These are phyloP conservation scores for Yasuhikotakia modesta DNA, from an alignment of 2,797 vertebrate genomes.

Conservation along the genomic window DNA sequence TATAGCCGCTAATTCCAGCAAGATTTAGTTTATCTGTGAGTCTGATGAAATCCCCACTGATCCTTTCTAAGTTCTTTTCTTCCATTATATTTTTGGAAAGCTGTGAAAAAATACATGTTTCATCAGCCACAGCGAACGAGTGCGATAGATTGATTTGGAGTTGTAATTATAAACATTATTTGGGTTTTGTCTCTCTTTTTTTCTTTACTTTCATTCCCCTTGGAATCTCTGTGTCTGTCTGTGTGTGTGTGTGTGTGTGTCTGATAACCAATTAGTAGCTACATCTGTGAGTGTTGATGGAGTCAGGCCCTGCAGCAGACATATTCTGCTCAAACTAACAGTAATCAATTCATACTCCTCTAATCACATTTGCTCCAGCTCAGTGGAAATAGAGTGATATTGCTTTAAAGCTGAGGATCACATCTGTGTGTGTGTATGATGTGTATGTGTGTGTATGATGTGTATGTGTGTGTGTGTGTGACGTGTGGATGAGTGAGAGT, in stretches of 20 bases:
- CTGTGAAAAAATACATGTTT: constrained; percentile 20
- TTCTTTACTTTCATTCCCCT: neutral
- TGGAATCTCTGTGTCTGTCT: constrained; percentile 20
- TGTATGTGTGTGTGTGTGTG: constrained; percentile 8
- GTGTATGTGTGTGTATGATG: neutral
- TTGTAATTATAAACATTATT: constrained; percentile 14
- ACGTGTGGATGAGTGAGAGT: constrained; percentile 14
- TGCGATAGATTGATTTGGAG: constrained; percentile 32
- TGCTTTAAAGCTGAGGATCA: constrained; percentile 10
- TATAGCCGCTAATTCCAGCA: constrained; percentile 31
- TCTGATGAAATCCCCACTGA: constrained; percentile 40
- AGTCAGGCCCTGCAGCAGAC: constrained; percentile 24
- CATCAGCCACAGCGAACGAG: constrained; percentile 16
- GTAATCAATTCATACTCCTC: constrained; percentile 30
- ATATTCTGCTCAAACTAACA: constrained; percentile 26
- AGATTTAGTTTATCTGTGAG: constrained; percentile 33
- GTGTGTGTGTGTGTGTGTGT: constrained; percentile 29
- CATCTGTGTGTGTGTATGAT: neutral
- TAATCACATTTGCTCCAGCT: constrained; percentile 37
- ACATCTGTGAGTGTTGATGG: constrained; percentile 42
- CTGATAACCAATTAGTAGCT: constrained; percentile 51
- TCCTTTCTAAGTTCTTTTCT: constrained; percentile 28
- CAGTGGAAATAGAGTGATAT: constrained; percentile 12
- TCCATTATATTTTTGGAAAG: constrained; percentile 20
- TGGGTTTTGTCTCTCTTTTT: neutral